A percentile compares a stretch with the other conserved stretches of the same genome.
These are phyloP conservation scores for Sarcophilus harrisii DNA, from an alignment of 2,797 vertebrate genomes.

Conservation along the genomic window DNA sequence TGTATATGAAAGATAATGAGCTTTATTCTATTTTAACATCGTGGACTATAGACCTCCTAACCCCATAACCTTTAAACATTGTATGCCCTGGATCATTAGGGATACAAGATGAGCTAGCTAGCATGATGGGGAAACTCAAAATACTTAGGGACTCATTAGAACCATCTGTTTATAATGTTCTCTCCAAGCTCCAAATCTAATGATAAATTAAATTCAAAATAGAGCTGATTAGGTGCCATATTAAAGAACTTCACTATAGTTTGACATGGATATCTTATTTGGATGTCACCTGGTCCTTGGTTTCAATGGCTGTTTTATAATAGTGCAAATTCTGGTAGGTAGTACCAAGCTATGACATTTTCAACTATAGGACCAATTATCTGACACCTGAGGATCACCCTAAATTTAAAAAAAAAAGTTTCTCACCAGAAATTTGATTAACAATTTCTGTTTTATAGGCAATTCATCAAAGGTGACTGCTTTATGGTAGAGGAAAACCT, in stretches of 20 bases:
- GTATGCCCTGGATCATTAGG: not conserved
- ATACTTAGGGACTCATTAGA: not conserved
- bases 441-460: too few relatives aligned
- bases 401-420: too few relatives aligned
- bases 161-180: not conserved
- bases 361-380: not conserved
- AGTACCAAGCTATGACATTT: not conserved
- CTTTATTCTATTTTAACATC: not conserved
- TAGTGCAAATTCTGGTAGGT: not conserved
- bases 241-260: not conserved
- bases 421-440: too few relatives aligned
- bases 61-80: not conserved
- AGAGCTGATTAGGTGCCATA: not conserved
- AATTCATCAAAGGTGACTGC: too few relatives aligned
- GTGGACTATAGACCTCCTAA: accelerated
- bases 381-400: too few relatives aligned
- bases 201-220: not conserved
- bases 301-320: not conserved
- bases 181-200: not conserved
- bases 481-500: too few relatives aligned
- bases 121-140: conserved; percentile 7
- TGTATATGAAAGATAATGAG: not conserved
- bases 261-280: not conserved
- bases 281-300: not conserved
- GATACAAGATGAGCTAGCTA: conserved; percentile 8